A percentile compares a stretch with the other conserved stretches of the same genome.
Conservation (phyloP, 2,113 vertebrate genomes). For the Alces alces region DNA sequence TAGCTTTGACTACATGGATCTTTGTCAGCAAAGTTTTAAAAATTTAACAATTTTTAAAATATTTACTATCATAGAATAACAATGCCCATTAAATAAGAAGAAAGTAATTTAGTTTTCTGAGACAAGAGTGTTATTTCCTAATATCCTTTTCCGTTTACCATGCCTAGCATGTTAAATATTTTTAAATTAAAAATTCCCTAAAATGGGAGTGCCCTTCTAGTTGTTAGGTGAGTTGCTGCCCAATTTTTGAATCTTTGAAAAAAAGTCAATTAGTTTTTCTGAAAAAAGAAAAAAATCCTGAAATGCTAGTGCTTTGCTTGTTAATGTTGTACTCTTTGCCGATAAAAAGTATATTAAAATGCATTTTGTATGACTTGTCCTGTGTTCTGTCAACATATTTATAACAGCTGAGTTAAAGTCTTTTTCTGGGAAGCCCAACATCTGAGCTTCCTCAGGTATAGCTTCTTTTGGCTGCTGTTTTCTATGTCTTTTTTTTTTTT, state of each 20-base stretch:
- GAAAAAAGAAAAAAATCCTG: neutral
- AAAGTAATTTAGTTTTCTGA: neutral
- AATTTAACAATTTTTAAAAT: neutral
- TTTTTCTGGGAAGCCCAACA: neutral
- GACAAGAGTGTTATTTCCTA: neutral
- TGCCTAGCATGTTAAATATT: neutral
- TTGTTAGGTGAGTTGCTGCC: neutral
- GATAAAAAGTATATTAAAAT: neutral
- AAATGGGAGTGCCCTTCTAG: neutral
- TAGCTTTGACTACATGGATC: neutral
- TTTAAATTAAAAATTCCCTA: neutral
- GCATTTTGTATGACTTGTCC: neutral
- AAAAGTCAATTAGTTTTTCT: neutral
- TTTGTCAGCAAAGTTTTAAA: neutral
- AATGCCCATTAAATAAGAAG: neutral
- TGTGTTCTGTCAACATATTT: neutral
- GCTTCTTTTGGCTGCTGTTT: neutral
- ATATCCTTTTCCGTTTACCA: neutral
- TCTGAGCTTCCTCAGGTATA: neutral
- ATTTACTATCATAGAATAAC: neutral
- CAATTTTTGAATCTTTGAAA: neutral
- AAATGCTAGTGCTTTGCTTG: neutral
- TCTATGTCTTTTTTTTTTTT: neutral
- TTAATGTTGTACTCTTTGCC: neutral
- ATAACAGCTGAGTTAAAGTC: neutral